Conservation (phyloP, 1,140 invertebrate species). For the Lethrus apterus region DNA sequence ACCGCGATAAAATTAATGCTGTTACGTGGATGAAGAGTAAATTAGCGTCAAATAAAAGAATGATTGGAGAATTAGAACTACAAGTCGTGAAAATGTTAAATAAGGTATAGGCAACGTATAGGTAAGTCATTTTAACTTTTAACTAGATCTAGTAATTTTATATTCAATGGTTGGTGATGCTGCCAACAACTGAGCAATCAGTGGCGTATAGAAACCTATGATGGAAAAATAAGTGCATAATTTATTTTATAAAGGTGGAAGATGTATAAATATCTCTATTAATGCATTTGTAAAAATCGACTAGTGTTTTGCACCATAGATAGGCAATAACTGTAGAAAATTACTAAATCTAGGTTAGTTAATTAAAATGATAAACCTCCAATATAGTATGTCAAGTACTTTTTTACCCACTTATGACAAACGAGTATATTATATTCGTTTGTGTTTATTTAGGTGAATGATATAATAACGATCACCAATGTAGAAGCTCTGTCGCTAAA, state of each 20-base stretch:
- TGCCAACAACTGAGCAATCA: neutral
- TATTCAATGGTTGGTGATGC: no score
- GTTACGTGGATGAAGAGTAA: constrained; percentile 16
- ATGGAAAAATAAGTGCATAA: neutral
- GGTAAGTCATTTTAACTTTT: constrained; percentile 1
- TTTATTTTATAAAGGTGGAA: neutral
- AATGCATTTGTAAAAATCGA: no score
- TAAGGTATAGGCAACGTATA: constrained; percentile 1
- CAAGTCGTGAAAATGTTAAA: constrained; percentile 6
- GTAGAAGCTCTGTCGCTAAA: constrained; percentile 1
- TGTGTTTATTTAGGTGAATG: constrained; percentile 6
- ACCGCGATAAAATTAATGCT: constrained; percentile 12
- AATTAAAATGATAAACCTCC: no score
- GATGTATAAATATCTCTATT: no score
- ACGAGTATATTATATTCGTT: neutral
- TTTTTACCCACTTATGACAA: no score
- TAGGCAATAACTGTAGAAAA: no score
- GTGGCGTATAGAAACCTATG: neutral
- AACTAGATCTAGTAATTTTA: neutral
- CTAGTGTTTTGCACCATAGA: no score
- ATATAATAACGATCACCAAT: neutral
- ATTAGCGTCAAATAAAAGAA: constrained; percentile 12
- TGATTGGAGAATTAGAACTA: constrained; percentile 8
- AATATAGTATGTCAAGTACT: no score
- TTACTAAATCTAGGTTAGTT: neutral